Evolutionary conservation across 2,888 invertebrate species (phyloP).

Genomic region (Trachelus stipa): DNA sequence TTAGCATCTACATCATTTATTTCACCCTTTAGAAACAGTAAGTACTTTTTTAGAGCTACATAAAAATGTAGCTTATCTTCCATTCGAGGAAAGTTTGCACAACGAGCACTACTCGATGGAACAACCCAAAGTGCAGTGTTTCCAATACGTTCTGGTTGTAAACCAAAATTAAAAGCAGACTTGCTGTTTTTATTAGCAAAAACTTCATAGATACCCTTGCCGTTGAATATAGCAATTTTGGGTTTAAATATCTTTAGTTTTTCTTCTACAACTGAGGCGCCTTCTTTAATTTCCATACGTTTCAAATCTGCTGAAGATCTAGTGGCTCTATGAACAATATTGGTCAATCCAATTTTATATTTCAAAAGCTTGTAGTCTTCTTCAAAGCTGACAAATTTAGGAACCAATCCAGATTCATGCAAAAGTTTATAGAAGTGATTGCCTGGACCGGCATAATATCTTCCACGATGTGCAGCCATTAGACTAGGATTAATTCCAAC

Average conservation of each 20-base stretch:
- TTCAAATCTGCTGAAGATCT: constrained; percentile 59
- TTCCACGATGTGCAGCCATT: constrained; percentile 59
- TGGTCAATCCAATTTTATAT: constrained; percentile 60
- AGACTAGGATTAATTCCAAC: constrained; percentile 63
- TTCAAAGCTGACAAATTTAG: constrained; percentile 50
- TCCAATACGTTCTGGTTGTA: constrained; percentile 52
- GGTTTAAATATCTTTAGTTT: constrained; percentile 55
- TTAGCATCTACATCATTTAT: constrained; percentile 42
- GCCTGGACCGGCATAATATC: constrained; percentile 63
- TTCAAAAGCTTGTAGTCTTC: constrained; percentile 53
- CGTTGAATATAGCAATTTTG: constrained; percentile 61
- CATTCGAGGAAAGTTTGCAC: constrained; percentile 62
- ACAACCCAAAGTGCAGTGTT: constrained; percentile 60
- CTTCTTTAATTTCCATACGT: constrained; percentile 56
- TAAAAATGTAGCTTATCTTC: constrained; percentile 61
- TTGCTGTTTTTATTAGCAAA: constrained; percentile 49
- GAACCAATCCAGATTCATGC: constrained; percentile 52
- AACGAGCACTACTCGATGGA: constrained; percentile 63
- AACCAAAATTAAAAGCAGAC: constrained; percentile 53
- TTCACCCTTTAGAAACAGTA: constrained; percentile 53
- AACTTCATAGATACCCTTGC: constrained; percentile 62
- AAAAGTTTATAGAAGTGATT: constrained; percentile 64
- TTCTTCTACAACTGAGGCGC: constrained; percentile 46
- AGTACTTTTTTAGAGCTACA: constrained; percentile 54
- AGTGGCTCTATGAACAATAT: constrained; percentile 59